Evolutionary conservation across 2,888 invertebrate species (phyloP), one percentile per base, ranked within the genome.

Genomic region (Sisyra terminalis): DNA sequence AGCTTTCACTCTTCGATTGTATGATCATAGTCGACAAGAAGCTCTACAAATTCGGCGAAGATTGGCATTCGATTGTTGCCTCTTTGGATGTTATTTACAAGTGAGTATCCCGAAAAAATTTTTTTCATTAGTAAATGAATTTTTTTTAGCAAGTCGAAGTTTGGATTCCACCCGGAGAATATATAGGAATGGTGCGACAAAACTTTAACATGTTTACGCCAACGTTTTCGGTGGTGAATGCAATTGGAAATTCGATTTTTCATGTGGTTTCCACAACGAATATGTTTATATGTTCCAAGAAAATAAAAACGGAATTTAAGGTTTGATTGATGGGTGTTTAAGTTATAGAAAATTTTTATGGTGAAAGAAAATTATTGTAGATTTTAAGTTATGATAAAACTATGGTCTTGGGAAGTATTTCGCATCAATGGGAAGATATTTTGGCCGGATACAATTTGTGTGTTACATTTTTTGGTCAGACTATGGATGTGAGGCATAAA

Each of bases 21-120:
- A 82, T 47, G 92, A 93, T 60, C 80, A 76, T 57, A 76, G 78
- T n/a, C 75, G 83, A 47, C 82, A 84, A 54, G 86, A 86, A 58
- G 84, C 87, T 0, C 70, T 92, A 56, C 71, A 80, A 45, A 65
- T 93, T 36, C 61, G 67, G 46, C 67, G 87, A 48, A 70, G 80
- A 36, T 64, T 86, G 0, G 77, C 83, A 1, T 75, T 79, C 41
- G 70, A 71, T 1, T 78, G 81, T 48, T 75, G 75, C 51, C 54
- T 60, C 7, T 82, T 78, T 53, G 79, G 80, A 46, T 79, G 79
- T 52, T 73, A 75, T 55, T 61, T 82, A 47, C 82, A 82, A 71
- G 80, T 73, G 48, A 39, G 29, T 13, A 13, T 18, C 14, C 15
- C 4, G 13, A 11, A 35, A 35, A n/a, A 7, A 35, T 14, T 14